phyloP scores from a whole-genome alignment of 2,113 vertebrate genomes.

The Rhadina sibilatrix region DNA sequence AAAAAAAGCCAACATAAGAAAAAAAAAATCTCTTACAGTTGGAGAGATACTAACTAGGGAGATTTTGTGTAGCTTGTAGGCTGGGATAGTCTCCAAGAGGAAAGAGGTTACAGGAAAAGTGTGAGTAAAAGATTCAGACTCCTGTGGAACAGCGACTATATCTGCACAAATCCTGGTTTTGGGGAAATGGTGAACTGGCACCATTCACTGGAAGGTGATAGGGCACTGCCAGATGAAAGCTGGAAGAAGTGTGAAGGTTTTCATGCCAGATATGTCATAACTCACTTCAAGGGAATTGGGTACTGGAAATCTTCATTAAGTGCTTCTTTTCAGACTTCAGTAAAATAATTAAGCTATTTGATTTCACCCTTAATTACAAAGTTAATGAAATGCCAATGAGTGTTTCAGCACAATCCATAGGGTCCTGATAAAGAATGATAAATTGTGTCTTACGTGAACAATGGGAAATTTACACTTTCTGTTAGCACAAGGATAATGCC shows the following conservation, averaged over 20 bases:
- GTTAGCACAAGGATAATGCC: neutral
- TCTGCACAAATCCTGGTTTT: neutral
- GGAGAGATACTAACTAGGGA: neutral
- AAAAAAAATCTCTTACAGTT: neutral
- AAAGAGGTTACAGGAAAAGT: neutral
- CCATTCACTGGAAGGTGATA: neutral
- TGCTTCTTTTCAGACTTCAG: constrained; percentile 4
- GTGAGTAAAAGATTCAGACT: neutral
- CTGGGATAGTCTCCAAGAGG: neutral
- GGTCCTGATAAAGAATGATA: constrained; percentile 19
- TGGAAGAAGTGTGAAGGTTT: neutral
- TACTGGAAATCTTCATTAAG: constrained; percentile 16
- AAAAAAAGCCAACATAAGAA: neutral
- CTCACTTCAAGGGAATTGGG: constrained; percentile 19
- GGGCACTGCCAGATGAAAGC: neutral
- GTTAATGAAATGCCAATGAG: constrained; percentile 38
- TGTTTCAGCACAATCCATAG: constrained; percentile 7
- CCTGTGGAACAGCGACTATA: neutral
- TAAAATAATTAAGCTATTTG: constrained; percentile 45
- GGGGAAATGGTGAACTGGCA: neutral
- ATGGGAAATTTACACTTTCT: neutral
- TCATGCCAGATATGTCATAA: constrained; percentile 10
- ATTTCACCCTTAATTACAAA: constrained; percentile 48
- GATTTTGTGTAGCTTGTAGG: neutral
- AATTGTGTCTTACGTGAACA: neutral